Conservation (phyloP, 2,888 invertebrate genomes). For the Drosophila atripex region DNA sequence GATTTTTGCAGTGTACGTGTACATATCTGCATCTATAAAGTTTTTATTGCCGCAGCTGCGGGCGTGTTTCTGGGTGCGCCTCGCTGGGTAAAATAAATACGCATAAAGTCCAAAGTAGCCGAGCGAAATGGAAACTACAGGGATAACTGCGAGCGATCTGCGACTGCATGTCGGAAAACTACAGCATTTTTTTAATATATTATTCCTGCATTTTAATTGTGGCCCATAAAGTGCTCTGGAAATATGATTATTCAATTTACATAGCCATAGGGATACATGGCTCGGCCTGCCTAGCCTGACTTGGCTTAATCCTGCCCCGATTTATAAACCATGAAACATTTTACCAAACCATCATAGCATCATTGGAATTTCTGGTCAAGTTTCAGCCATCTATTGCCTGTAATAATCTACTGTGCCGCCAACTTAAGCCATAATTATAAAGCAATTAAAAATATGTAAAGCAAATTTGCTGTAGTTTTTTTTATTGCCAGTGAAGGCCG, state of each 20-base stretch:
- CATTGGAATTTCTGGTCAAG: neutral
- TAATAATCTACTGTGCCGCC: neutral
- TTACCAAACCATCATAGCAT: neutral
- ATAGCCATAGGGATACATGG: conserved; percentile 17
- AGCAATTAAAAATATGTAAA: conserved; percentile 4
- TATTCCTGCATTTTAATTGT: conserved; percentile 39
- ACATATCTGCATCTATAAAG: conserved; percentile 48
- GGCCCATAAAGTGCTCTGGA: conserved; percentile 25
- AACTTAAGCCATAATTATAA: conserved; percentile 3
- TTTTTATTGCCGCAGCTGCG: conserved; percentile 75
- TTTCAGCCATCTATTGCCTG: neutral
- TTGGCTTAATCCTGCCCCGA: neutral
- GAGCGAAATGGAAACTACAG: conserved; percentile 24
- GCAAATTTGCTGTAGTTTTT: neutral
- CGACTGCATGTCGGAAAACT: conserved; percentile 14
- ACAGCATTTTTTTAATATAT: conserved; percentile 35
- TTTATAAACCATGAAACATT: conserved; percentile 1
- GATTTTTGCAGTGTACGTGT: conserved; percentile 38
- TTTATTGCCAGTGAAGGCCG: neutral
- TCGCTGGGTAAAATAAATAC: conserved; percentile 48
- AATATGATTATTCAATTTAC: conserved; percentile 31
- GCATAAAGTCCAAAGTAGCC: conserved; percentile 45
- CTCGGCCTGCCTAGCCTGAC: neutral
- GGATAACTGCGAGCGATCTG: conserved; percentile 23
- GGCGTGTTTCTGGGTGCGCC: conserved; percentile 76